Evolutionary conservation across 1,140 invertebrate genomes (phyloP).

Genomic region (Drosophila leontia): DNA sequence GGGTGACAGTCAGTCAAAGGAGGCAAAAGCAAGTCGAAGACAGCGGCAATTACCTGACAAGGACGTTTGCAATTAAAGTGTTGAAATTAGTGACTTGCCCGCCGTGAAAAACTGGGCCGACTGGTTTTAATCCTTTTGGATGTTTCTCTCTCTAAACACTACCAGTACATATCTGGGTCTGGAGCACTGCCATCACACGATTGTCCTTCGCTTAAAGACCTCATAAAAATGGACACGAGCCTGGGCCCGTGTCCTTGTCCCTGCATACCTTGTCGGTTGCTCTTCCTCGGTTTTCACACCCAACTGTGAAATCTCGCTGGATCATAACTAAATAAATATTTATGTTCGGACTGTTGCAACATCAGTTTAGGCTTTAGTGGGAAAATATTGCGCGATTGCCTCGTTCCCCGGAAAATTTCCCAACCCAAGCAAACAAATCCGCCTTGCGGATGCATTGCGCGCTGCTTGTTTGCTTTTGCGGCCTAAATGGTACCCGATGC

Average conservation of each 20-base stretch:
- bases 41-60: slow-evolving; percentile 52
- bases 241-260: slow-evolving; percentile 56
- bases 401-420: slow-evolving; percentile 36
- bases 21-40: slow-evolving; percentile 22
- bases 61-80: slow-evolving; percentile 59
- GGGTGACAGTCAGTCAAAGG: slow-evolving; percentile 48
- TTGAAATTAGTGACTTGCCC: slow-evolving; percentile 52
- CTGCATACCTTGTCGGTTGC: slow-evolving; percentile 30
- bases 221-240: slow-evolving; percentile 56
- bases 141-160: background rate
- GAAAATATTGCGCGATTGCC: slow-evolving; percentile 63
- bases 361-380: slow-evolving; percentile 76
- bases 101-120: slow-evolving; percentile 26
- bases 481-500: slow-evolving; percentile 20
- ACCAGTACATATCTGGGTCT: slow-evolving; percentile 4
- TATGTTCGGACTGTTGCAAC: slow-evolving; percentile 49
- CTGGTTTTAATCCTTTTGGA: slow-evolving; percentile 45
- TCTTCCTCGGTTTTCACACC: slow-evolving; percentile 73
- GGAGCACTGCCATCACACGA: background rate
- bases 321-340: slow-evolving; percentile 80
- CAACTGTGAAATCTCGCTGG: slow-evolving; percentile 67
- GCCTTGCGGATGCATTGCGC: background rate
- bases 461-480: slow-evolving; percentile 42
- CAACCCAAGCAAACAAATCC: slow-evolving; percentile 22
- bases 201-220: slow-evolving; percentile 30